Evolutionary conservation across 2,797 vertebrate species (phyloP).

Genomic region (Anabacerthia variegaticeps): DNA sequence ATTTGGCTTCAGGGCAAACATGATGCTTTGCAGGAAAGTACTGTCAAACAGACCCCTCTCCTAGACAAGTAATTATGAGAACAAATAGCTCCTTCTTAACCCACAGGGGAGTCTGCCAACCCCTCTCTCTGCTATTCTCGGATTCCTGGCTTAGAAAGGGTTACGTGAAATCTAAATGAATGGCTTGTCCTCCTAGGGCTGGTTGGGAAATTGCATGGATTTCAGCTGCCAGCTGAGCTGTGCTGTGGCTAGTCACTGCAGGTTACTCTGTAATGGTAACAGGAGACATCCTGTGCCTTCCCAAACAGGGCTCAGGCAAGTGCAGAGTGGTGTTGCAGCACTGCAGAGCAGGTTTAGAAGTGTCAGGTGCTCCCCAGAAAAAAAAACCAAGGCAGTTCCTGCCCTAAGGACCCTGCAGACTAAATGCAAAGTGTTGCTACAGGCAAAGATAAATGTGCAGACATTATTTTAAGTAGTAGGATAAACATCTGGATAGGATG

Average conservation of each 20-base stretch:
- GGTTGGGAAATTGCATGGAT: background rate
- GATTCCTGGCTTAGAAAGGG: conserved; percentile 48
- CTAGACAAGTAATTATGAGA: conserved; percentile 53
- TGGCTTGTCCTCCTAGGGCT: conserved; percentile 11
- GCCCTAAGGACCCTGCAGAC: background rate
- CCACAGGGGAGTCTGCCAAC: conserved; percentile 39
- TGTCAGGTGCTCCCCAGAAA: background rate
- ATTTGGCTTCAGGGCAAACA: conserved; percentile 61
- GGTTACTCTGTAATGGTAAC: background rate
- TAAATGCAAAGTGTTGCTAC: background rate
- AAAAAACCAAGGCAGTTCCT: background rate
- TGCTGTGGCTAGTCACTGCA: background rate
- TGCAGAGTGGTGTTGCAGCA: background rate
- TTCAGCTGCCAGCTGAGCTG: conserved; percentile 18
- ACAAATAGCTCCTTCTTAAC: conserved; percentile 67
- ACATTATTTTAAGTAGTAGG: accelerated
- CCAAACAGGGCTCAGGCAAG: background rate
- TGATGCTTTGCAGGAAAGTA: conserved; percentile 55
- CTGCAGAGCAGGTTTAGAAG: background rate
- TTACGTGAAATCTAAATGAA: conserved; percentile 32
- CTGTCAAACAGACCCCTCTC: conserved; percentile 62
- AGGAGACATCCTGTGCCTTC: background rate
- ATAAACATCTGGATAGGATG: background rate
- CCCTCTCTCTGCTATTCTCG: conserved; percentile 17
- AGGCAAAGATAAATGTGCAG: background rate